Evolutionary conservation across 2,113 vertebrate species (phyloP).

Genomic region (Phoenicopterus ruber): DNA sequence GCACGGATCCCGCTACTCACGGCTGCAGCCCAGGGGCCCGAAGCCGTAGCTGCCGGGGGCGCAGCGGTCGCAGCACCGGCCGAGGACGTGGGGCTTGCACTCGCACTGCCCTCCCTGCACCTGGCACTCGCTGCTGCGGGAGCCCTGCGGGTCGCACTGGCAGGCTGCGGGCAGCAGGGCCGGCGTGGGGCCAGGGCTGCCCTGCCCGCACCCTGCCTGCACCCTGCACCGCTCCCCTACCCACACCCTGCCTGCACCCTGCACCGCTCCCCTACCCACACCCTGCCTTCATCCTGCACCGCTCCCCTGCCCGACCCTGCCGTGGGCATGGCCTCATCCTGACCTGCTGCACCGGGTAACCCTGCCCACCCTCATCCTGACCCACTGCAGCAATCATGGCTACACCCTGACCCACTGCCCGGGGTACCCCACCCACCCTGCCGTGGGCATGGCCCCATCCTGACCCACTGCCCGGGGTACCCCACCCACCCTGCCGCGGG

Average conservation of each 20-base stretch:
- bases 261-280: background rate
- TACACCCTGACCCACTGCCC: background rate
- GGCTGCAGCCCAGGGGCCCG: slow-evolving; percentile 78
- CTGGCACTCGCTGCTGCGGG: slow-evolving; percentile 79
- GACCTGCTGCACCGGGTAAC: too few relatives aligned
- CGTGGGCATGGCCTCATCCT: background rate
- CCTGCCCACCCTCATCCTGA: background rate
- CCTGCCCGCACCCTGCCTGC: background rate
- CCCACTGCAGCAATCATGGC: background rate
- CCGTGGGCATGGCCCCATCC: background rate
- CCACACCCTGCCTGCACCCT: background rate
- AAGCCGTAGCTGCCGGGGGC: slow-evolving; percentile 81
- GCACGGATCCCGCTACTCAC: slow-evolving; percentile 67
- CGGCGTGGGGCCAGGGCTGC: background rate
- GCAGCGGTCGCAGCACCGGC: slow-evolving; percentile 79
- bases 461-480: too few relatives aligned
- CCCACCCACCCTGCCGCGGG: background rate
- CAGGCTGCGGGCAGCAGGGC: slow-evolving; percentile 69
- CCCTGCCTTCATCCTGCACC: background rate
- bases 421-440: background rate
- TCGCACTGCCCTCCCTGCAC: slow-evolving; percentile 82
- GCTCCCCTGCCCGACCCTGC: background rate
- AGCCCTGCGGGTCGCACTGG: slow-evolving; percentile 84
- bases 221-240: background rate
- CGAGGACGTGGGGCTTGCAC: slow-evolving; percentile 81